phyloP scores from a whole-genome alignment of 2,888 invertebrate species.

The Orchesellides sinensis region DNA sequence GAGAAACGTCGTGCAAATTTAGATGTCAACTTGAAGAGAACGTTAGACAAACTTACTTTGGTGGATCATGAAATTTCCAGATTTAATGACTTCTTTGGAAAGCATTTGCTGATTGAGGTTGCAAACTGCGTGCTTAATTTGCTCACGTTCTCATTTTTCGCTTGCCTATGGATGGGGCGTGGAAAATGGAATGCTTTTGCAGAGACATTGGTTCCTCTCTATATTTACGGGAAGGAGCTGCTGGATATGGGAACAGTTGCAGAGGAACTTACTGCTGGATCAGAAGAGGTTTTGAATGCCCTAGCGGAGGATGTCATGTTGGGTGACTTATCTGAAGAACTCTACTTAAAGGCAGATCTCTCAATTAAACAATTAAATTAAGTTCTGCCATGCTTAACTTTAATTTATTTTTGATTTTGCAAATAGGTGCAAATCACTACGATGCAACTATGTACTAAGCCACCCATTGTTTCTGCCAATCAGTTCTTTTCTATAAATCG shows the following conservation, averaged over 20 bases:
- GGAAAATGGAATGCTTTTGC: slow-evolving; percentile 17
- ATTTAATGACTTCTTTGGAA: slow-evolving; percentile 61
- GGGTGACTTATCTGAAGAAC: slow-evolving; percentile 36
- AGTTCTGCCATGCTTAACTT: slow-evolving; percentile 9
- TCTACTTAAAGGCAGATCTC: slow-evolving; percentile 42
- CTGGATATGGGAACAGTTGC: slow-evolving; percentile 52
- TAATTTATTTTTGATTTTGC: not conserved
- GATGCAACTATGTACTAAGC: slow-evolving; percentile 45
- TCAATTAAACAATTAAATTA: not conserved
- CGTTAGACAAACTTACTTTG: slow-evolving; percentile 20
- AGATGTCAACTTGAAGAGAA: not conserved
- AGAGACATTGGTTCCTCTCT: slow-evolving; percentile 46
- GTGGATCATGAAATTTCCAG: slow-evolving; percentile 42
- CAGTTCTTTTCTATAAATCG: slow-evolving; percentile 66
- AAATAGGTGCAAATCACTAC: slow-evolving; percentile 58
- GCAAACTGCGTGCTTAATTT: slow-evolving; percentile 59
- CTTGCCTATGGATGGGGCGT: slow-evolving; percentile 54
- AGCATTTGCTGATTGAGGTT: slow-evolving; percentile 50
- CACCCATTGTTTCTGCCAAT: slow-evolving; percentile 59
- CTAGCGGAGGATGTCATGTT: slow-evolving; percentile 55
- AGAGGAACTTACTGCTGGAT: slow-evolving; percentile 40
- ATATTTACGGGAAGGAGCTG: slow-evolving; percentile 53
- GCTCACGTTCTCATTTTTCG: slow-evolving; percentile 58
- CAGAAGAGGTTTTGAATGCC: slow-evolving; percentile 44
- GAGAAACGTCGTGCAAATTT: not conserved